Evolutionary conservation across 2,113 vertebrate species (phyloP).

Genomic region (Psammodynastes pulverulentus): DNA sequence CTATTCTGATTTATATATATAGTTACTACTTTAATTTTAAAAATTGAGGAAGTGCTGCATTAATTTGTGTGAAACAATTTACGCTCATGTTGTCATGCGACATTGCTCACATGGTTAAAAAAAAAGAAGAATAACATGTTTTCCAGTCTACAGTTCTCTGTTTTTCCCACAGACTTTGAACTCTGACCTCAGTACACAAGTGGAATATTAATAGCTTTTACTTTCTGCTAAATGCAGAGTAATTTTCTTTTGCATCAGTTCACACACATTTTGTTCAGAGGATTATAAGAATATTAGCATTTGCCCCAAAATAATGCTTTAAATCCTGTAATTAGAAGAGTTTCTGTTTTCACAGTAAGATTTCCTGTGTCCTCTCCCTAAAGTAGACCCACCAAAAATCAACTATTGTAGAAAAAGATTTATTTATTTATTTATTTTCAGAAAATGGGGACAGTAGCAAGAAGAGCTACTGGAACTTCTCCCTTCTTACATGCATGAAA

Average conservation of each 20-base stretch:
- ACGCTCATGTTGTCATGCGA: conserved; percentile 25
- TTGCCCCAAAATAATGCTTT: not conserved
- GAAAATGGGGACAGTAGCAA: not conserved
- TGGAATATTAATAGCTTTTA: conserved; percentile 45
- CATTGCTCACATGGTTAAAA: conserved; percentile 17
- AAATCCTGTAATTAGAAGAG: not conserved
- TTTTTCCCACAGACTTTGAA: conserved; percentile 16
- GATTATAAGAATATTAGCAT: not conserved
- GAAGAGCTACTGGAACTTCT: not conserved
- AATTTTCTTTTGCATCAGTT: not conserved
- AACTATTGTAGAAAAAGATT: not conserved
- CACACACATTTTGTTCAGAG: not conserved
- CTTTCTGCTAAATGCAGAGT: not conserved
- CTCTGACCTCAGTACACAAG: conserved; percentile 39
- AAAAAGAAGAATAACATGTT: conserved; percentile 32
- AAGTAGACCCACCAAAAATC: not conserved
- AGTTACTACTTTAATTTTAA: not conserved
- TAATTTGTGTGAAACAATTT: conserved; percentile 29
- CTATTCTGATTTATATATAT: not conserved
- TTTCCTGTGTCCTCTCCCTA: not conserved
- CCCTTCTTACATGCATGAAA: not conserved
- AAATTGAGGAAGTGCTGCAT: conserved; percentile 30
- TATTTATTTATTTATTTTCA: too few relatives aligned
- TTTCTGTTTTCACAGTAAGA: not conserved
- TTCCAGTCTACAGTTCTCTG: conserved; percentile 23